Conservation (phyloP, 2,888 invertebrate genomes). For the Phlogophora meticulosa region DNA sequence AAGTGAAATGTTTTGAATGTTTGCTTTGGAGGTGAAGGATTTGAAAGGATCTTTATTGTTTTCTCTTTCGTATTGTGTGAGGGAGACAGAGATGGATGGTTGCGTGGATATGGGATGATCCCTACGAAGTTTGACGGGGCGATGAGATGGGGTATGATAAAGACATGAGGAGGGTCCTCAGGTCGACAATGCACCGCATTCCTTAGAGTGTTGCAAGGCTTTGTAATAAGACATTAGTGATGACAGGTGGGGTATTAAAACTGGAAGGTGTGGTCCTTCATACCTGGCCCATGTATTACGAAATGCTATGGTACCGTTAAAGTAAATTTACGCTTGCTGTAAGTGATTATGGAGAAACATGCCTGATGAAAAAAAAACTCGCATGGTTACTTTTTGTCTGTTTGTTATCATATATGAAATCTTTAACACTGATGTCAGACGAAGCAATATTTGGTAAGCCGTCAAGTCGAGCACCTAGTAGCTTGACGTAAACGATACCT, state of each 20-base stretch:
- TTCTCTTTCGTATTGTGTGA: slow-evolving; percentile 57
- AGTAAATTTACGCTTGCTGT: neutral
- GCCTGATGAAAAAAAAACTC: too few relatives aligned
- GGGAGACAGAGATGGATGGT: slow-evolving; percentile 57
- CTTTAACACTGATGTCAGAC: too few relatives aligned
- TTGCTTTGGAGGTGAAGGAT: slow-evolving; percentile 66
- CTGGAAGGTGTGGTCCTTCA: slow-evolving; percentile 22
- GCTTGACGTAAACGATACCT: too few relatives aligned
- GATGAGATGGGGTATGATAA: slow-evolving; percentile 59
- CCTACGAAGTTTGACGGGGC: slow-evolving; percentile 54
- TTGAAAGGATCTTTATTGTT: slow-evolving; percentile 66
- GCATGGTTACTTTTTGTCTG: too few relatives aligned
- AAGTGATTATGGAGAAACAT: slow-evolving; percentile 2
- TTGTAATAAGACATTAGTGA: slow-evolving; percentile 49
- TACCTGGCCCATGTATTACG: slow-evolving; percentile 20
- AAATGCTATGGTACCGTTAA: slow-evolving; percentile 11
- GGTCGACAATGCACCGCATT: slow-evolving; percentile 59
- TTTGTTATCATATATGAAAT: too few relatives aligned
- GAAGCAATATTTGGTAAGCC: too few relatives aligned
- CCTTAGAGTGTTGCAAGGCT: slow-evolving; percentile 47
- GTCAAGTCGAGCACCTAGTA: too few relatives aligned
- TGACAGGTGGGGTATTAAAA: slow-evolving; percentile 33
- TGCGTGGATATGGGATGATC: slow-evolving; percentile 54
- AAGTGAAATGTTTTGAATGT: slow-evolving; percentile 67
- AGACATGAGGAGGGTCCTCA: slow-evolving; percentile 58